Evolutionary conservation across 2,113 vertebrate species (phyloP), one percentile per base, ranked within the genome.

Genomic region (Hystrix brachyura): DNA sequence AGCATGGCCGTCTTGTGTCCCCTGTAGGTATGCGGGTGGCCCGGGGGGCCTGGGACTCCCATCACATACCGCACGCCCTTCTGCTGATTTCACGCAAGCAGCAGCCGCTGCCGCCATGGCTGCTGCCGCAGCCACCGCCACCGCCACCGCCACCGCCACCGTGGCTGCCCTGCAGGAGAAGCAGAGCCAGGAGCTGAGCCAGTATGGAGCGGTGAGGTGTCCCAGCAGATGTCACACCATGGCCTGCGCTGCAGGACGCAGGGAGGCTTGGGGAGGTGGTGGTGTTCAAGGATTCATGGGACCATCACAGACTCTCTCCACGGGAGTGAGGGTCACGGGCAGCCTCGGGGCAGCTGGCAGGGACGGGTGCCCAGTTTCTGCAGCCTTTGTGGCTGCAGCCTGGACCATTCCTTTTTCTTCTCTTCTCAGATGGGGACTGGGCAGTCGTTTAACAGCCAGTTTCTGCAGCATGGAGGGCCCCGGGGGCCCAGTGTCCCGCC

Each of bases 101-200:
- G 99, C 99, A 0, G 99, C 99, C 0, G 99, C 99, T 0, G 99
- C 99, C 0, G 99, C 99, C 0, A 99, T 99, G 10, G 99, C 99
- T 0, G 99, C 99, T 0, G 99, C 99, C 0, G 99, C 99, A 0
- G 99, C 99, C 96, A 99, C 99, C 0, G 99, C 99, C 43, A 99
- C 99, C 0, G 99, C 99, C 84, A 99, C 99, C 0, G 99, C 99
- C 25, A 99, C 99, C 0, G 99, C 99, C 0, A 99, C 99, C 0
- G 99, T 99, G 38, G 99, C 99, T 0, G 99, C 99, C 0, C 99
- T 99, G 74, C 99, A 99, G 96, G 99, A 99, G 94, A 99, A 99
- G 91, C 99, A 99, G 98, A 99, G 99, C 98, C 99, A 99, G 97
- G 99, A 99, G 97, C 97, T 99, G 98, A 99, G 98, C 98, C 99